phyloP scores from a whole-genome alignment of 2,888 invertebrate species.

The Melikaiella ostensackeni region DNA sequence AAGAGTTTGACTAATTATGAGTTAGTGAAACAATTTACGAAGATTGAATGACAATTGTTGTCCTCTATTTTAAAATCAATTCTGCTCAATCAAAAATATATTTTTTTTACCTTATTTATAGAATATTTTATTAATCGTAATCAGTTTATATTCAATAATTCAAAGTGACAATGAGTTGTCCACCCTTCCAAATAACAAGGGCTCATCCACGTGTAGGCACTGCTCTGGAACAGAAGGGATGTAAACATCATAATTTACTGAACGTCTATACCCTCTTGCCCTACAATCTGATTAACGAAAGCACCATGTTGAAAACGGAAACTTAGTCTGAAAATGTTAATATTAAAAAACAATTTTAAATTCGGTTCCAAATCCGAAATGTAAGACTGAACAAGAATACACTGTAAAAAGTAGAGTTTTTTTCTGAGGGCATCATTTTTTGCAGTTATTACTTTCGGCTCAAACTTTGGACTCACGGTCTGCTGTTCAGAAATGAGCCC shows the following conservation, averaged over 20 bases:
- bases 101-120: background rate
- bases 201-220: background rate
- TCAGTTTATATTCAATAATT: background rate
- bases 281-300: conserved; percentile 1
- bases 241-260: conserved; percentile 3
- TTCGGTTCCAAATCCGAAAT: too few relatives aligned
- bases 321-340: too few relatives aligned
- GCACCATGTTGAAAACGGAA: too few relatives aligned
- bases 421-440: too few relatives aligned
- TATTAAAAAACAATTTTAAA: too few relatives aligned
- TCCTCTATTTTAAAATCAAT: too few relatives aligned
- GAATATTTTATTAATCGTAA: background rate
- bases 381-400: too few relatives aligned
- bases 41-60: background rate
- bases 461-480: too few relatives aligned
- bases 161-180: background rate
- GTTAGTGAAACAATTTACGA: background rate
- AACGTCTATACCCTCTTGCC: background rate
- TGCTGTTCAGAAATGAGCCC: too few relatives aligned
- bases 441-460: too few relatives aligned
- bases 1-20: background rate
- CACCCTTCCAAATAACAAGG: background rate
- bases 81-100: too few relatives aligned
- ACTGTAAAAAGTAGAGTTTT: too few relatives aligned
- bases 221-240: background rate